These are phyloP conservation scores for Zootermopsis nevadensis DNA, from an alignment of 2,888 invertebrate species.

Conservation along the genomic window DNA sequence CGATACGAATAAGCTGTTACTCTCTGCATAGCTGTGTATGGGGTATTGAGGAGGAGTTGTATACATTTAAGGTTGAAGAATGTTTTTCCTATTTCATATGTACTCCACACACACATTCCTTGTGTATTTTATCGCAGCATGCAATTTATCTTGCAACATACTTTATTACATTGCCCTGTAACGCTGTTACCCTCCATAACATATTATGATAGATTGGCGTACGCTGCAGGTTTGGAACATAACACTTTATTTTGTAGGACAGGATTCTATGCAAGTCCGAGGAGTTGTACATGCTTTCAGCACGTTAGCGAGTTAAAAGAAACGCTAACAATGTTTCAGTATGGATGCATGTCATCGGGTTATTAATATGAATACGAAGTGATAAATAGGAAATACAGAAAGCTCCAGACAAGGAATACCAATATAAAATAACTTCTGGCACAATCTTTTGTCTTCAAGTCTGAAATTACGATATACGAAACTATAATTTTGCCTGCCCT, in stretches of 20 bases:
- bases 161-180: neutral
- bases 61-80: constrained; percentile 9
- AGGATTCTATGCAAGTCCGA: neutral
- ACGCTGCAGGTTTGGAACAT: neutral
- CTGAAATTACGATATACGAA: too few relatives aligned
- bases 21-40: neutral
- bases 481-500: too few relatives aligned
- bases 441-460: too few relatives aligned
- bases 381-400: too few relatives aligned
- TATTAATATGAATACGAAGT: too few relatives aligned
- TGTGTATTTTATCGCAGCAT: constrained; percentile 3
- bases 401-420: too few relatives aligned
- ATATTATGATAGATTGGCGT: neutral
- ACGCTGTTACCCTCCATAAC: neutral
- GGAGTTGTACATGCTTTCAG: neutral
- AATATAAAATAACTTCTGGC: too few relatives aligned
- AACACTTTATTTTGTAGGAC: neutral
- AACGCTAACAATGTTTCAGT: neutral
- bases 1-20: constrained; percentile 8
- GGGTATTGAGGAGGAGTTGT: neutral
- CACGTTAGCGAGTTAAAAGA: neutral
- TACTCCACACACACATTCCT: too few relatives aligned
- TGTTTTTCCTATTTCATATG: neutral
- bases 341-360: neutral
- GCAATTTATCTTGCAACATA: neutral